Evolutionary conservation across 2,888 invertebrate genomes (phyloP).

Genomic region (Xestia ashworthii): DNA sequence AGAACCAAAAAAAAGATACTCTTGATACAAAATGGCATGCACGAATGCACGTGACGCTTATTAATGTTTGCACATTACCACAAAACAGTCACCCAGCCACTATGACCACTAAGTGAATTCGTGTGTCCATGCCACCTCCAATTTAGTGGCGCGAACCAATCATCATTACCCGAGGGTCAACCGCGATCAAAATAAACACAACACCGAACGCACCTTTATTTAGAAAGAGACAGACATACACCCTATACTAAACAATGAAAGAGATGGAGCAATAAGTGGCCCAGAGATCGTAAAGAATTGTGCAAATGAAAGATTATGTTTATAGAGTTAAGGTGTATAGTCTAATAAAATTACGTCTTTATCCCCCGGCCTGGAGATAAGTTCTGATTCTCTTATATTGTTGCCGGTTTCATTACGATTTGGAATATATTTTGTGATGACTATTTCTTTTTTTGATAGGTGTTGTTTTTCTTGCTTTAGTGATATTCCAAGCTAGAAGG

Average conservation of each 20-base stretch:
- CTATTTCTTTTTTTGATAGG: conserved; percentile 38
- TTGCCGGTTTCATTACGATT: conserved; percentile 62
- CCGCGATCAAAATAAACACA: conserved; percentile 73
- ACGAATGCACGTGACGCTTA: conserved; percentile 63
- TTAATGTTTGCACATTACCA: conserved; percentile 68
- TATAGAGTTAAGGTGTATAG: conserved; percentile 87
- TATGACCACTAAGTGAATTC: conserved; percentile 88
- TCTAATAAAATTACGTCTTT: conserved; percentile 86
- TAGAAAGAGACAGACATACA: conserved; percentile 70
- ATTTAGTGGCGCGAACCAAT: conserved; percentile 84
- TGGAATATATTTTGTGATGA: conserved; percentile 55
- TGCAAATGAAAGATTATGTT: conserved; percentile 90
- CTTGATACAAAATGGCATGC: conserved; percentile 32
- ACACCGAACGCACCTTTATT: conserved; percentile 77
- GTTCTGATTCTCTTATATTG: conserved; percentile 77
- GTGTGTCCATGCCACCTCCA: conserved; percentile 87
- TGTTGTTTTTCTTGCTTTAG: conserved; percentile 13
- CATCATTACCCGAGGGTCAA: conserved; percentile 84
- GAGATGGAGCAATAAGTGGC: conserved; percentile 69
- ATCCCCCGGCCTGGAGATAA: conserved; percentile 78
- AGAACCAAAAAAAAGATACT: not conserved
- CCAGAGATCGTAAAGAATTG: conserved; percentile 83
- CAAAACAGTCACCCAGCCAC: conserved; percentile 66
- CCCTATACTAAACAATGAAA: conserved; percentile 55
- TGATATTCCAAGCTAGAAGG: not conserved